phyloP scores from a whole-genome alignment of 1,140 invertebrate species.

The Reticulitermes speratus region DNA sequence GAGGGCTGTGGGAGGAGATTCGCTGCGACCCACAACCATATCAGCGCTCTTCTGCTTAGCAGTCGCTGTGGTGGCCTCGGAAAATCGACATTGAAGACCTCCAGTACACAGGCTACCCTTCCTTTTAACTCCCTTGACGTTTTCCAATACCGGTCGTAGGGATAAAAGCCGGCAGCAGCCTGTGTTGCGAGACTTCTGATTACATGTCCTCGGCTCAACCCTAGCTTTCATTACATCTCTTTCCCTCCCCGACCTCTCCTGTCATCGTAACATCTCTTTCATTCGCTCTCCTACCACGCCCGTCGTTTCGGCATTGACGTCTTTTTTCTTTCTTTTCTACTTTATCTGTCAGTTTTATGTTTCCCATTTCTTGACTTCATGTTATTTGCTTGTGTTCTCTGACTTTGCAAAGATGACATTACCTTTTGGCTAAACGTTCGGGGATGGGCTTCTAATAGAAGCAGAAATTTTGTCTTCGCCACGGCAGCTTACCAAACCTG shows the following conservation, averaged over 20 bases:
- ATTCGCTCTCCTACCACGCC: neutral
- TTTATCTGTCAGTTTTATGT: neutral
- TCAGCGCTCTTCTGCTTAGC: neutral
- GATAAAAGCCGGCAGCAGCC: too few species aligned
- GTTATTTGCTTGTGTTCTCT: too few species aligned
- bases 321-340: neutral
- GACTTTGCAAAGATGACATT: too few species aligned
- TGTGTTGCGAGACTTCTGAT: neutral
- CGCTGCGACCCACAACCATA: neutral
- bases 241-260: neutral
- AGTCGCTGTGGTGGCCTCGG: neutral
- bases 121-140: neutral
- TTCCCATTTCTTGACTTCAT: too few species aligned
- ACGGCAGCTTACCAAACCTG: too few species aligned
- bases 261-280: neutral
- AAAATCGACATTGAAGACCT: neutral
- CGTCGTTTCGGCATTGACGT: neutral
- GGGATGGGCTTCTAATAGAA: too few species aligned
- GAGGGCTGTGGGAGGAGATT: neutral
- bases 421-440: too few species aligned
- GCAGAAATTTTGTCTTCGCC: too few species aligned
- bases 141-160: conserved; percentile 2
- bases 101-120: neutral
- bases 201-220: neutral
- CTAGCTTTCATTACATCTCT: conserved; percentile 2